These are phyloP conservation scores for Apocrypta bakeri DNA, from an alignment of 1,140 invertebrate genomes.

Conservation along the genomic window DNA sequence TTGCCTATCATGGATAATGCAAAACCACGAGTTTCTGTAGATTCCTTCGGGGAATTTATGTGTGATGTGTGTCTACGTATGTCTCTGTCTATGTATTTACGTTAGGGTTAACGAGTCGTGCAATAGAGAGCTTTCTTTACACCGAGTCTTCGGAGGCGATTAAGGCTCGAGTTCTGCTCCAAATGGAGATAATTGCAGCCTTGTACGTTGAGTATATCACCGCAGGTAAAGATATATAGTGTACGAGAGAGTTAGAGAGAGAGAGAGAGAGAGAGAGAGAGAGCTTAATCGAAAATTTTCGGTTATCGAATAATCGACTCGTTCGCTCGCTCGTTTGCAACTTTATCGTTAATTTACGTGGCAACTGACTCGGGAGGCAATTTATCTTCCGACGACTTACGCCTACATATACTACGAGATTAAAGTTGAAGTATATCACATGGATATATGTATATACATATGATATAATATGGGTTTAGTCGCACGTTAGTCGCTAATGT, in stretches of 20 bases:
- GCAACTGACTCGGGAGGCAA: conserved; percentile 5
- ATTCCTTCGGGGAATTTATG: conserved; percentile 30
- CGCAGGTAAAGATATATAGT: no score
- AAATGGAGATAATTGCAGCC: not conserved
- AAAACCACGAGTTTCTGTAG: not conserved
- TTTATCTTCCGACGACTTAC: conserved; percentile 6
- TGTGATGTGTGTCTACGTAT: not conserved
- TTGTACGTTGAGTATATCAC: not conserved
- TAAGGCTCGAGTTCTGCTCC: not conserved
- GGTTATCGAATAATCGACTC: conserved; percentile 40
- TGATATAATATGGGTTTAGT: not conserved
- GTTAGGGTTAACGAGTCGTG: not conserved
- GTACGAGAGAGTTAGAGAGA: no score
- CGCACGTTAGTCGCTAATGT: not conserved
- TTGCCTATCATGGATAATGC: not conserved
- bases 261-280: no score
- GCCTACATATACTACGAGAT: not conserved
- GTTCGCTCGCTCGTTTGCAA: conserved; percentile 6
- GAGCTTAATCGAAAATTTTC: conserved; percentile 49
- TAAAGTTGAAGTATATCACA: conserved; percentile 5
- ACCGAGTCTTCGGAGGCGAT: not conserved
- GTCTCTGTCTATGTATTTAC: not conserved
- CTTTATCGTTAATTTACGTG: conserved; percentile 47
- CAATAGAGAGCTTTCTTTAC: not conserved
- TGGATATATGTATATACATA: not conserved